Evolutionary conservation across 2,797 vertebrate genomes (phyloP), one percentile per base, ranked within the genome.

Genomic region (Sebastes diaconus): DNA sequence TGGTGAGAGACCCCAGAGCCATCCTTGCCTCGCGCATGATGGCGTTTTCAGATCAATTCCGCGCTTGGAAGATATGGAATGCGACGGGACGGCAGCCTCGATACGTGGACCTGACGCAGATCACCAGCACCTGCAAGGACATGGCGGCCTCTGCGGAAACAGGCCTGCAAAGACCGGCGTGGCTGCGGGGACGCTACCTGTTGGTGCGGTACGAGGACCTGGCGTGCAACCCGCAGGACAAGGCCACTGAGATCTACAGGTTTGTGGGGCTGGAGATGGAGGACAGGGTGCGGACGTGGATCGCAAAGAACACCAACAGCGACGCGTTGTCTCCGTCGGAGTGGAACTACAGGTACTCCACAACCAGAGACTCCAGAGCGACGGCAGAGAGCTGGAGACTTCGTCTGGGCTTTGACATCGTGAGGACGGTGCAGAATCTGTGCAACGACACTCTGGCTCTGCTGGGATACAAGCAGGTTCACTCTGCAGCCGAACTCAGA

Each of bases 201-300:
- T 87, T 97, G 57, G 93, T 97, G 32, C 94, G 96, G 8, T 97
- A 97, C 18, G 96, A 97, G 90, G 96, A 97, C 84, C 84, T 97
- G 77, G 96, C 96, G 1, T 90, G 92, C 52, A 92, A 94, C 34
- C 96, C 96, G 0, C 86, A 92, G 84, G 85, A 91, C 42, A 96
- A 94, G 55, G 90, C 93, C 5, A 72, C 72, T 2, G 95, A 96
- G 79, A 93, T 97, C 36, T 96, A 96, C 84, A 92, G 84, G 64
- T 97, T 97, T 52, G 79, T 94, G 14, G 95, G 94, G 5, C 70
- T 97, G 70, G 88, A 93, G 39, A 89, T 96, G 91, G 91, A 93
- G 20, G 79, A 90, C 30, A 91, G 87, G 46, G 94, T 97, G 59
- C 89, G 87, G 55, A 80, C 5, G 20, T 97, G 96, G 96, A 93